Evolutionary conservation across 2,888 invertebrate genomes (phyloP).

Genomic region (Mylabris sibirica): DNA sequence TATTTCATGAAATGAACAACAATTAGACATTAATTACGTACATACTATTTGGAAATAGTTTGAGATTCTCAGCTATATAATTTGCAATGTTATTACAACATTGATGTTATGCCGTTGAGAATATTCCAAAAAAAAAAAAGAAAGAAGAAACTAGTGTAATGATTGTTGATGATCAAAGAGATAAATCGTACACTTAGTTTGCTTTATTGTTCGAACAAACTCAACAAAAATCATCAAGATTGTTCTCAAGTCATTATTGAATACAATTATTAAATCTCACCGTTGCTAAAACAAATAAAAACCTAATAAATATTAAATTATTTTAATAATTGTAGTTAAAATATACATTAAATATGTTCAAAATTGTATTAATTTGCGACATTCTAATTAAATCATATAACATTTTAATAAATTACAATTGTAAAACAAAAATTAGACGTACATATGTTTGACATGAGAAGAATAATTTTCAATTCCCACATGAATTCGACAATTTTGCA

Average conservation of each 20-base stretch:
- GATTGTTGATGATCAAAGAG: conserved; percentile 28
- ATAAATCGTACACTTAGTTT: not conserved
- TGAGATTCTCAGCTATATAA: conserved; percentile 43
- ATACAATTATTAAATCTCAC: conserved; percentile 1
- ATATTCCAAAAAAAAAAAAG: conserved; percentile 31
- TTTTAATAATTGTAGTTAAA: not conserved
- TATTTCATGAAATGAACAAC: conserved; percentile 27
- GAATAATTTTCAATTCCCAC: not conserved
- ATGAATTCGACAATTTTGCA: not conserved
- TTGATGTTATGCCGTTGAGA: conserved; percentile 27
- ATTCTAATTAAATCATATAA: too few relatives aligned
- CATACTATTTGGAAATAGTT: conserved; percentile 39
- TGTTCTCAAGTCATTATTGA: not conserved
- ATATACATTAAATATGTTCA: not conserved
- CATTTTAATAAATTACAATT: not conserved
- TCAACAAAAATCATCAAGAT: not conserved
- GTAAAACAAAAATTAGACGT: not conserved
- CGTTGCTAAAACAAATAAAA: not conserved
- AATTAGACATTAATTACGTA: conserved; percentile 44
- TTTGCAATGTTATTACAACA: conserved; percentile 38
- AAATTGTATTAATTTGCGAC: not conserved
- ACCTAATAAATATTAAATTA: not conserved
- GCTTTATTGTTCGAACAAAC: not conserved
- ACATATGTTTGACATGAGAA: not conserved
- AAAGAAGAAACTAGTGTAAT: conserved; percentile 15